phyloP scores from a whole-genome alignment of 2,888 invertebrate species.

The Tenthredo distinguenda region DNA sequence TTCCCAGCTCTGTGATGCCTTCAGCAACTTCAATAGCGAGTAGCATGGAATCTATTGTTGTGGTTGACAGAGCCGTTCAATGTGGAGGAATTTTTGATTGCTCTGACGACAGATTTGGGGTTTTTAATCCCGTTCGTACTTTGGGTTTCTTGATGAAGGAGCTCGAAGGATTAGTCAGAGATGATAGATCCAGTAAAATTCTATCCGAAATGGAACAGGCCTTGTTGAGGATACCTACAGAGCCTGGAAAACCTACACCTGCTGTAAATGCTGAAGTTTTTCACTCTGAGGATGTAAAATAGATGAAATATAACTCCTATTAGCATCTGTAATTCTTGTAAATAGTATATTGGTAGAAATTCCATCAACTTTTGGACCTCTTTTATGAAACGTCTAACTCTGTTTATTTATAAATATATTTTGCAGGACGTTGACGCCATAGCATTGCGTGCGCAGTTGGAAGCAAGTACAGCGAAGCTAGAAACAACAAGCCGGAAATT shows the following conservation, averaged over 20 bases:
- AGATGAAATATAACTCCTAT: background rate
- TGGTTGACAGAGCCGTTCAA: constrained; percentile 65
- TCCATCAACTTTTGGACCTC: background rate
- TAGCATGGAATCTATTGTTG: constrained; percentile 62
- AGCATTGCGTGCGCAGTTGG: constrained; percentile 61
- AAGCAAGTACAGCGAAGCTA: constrained; percentile 61
- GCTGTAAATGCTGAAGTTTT: constrained; percentile 58
- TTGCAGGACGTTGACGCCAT: constrained; percentile 64
- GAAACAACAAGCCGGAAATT: constrained; percentile 64
- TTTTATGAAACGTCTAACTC: background rate
- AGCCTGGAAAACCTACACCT: constrained; percentile 57
- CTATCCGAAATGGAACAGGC: constrained; percentile 67
- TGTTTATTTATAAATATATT: background rate
- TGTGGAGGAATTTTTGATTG: constrained; percentile 63
- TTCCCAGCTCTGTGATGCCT: constrained; percentile 58
- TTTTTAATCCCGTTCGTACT: constrained; percentile 66
- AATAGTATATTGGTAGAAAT: background rate
- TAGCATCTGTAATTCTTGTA: background rate
- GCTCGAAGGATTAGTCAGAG: constrained; percentile 62
- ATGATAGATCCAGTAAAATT: constrained; percentile 66
- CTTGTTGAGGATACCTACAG: constrained; percentile 62
- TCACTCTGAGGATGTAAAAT: background rate
- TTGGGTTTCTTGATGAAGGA: constrained; percentile 68
- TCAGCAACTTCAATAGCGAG: constrained; percentile 62
- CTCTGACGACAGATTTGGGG: constrained; percentile 61